These are phyloP conservation scores for Macropus fuliginosus DNA, from an alignment of 2,797 vertebrate genomes.

Conservation along the genomic window DNA sequence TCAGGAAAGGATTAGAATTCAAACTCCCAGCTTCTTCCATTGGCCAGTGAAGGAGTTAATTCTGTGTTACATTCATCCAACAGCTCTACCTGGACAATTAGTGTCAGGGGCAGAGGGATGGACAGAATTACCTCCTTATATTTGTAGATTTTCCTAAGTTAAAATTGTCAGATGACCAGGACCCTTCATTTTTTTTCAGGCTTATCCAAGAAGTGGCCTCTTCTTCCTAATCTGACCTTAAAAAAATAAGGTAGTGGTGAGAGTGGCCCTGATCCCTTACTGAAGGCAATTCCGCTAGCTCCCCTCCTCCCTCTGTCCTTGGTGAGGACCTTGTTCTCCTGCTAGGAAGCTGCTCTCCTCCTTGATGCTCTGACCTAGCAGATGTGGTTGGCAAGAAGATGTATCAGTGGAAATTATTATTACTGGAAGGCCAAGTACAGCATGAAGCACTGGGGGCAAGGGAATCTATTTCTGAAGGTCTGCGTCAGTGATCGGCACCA, in stretches of 20 bases:
- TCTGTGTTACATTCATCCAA: neutral
- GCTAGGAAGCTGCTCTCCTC: neutral
- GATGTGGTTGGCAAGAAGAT: neutral
- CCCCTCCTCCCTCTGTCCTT: neutral
- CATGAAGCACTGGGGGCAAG: conserved; percentile 9
- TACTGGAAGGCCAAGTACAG: neutral
- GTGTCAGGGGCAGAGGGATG: neutral
- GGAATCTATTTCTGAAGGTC: conserved; percentile 9
- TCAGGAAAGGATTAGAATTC: neutral
- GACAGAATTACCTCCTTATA: neutral
- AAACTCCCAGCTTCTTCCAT: neutral
- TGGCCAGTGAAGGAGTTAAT: neutral
- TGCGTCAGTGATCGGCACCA: neutral
- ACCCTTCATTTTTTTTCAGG: neutral
- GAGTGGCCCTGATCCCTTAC: neutral
- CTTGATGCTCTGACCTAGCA: neutral
- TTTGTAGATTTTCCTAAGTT: neutral
- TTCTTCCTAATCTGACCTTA: neutral
- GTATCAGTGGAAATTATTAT: conserved; percentile 9
- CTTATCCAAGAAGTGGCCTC: rapidly evolving
- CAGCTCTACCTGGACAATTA: neutral
- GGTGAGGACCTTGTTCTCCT: neutral
- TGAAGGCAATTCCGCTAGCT: neutral
- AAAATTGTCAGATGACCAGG: neutral
- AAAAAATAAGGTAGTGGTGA: neutral